Evolutionary conservation across 2,113 vertebrate genomes (phyloP), one percentile per base, ranked within the genome.

Genomic region (Hyaena hyaena): DNA sequence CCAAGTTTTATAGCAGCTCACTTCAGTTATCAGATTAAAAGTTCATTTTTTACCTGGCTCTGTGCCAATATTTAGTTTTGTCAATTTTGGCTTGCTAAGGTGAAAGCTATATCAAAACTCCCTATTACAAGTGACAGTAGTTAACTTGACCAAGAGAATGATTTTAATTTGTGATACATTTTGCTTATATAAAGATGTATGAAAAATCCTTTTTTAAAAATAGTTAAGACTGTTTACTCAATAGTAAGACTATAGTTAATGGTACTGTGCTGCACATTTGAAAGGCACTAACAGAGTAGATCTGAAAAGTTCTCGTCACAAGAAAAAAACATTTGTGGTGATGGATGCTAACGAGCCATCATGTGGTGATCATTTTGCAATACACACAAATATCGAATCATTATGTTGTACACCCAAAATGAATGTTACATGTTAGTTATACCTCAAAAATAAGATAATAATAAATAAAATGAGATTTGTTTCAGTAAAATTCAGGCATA

Each of bases 21-120:
- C 61, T 48, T 86, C 31, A 50, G 45, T 86, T 93, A 66, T 95
- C 82, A 84, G 9, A 87, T 91, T 26, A 84, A 16, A 33, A 90
- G 35, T 90, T 83, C 84, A 61, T 71, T 92, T 94, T 88, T 93
- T 71, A 95, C 86, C 85, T 61, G 82, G 74, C 28, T 84, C 31
- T 87, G 7, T 61, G 53, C 45, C 80, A 97, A 90, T 68, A 31
- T 92, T 94, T 93, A 66, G 28, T 93, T 96, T 90, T 95, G 53
- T 77, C 90, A 97, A 90, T 58, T 94, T 96, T 85, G 71, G 28
- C 53, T 95, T 80, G 53, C 65, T 61, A 84, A 68, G 55, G 45
- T 35, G 17, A n/a, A 98, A 92, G 65, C 11, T 63, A 2, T 90
- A 90, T 88, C 71, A 95, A 84, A 94, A 95, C 33, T 92, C 48